A percentile compares a stretch with the other conserved stretches of the same genome.
Conservation (phyloP, 2,113 vertebrate species). For the Condylura cristata region DNA sequence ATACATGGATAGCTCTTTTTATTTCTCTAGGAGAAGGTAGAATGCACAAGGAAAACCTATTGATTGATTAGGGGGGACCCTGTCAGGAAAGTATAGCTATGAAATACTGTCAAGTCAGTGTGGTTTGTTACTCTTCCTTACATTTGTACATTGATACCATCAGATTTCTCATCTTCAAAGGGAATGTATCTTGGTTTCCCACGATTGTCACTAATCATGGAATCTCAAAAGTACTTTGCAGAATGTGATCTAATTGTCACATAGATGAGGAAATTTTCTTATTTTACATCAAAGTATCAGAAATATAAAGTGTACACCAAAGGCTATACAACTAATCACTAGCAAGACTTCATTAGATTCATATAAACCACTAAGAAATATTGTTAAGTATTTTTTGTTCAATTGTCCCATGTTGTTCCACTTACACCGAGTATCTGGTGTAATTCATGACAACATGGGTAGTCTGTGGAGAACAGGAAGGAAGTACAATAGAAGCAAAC, state of each 20-base stretch:
- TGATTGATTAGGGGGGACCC: background rate
- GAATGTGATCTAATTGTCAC: background rate
- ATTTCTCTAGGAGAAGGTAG: background rate
- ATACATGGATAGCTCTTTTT: background rate
- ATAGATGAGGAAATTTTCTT: background rate
- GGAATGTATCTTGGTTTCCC: background rate
- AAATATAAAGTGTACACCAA: background rate
- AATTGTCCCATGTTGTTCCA: background rate
- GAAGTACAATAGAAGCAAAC: background rate
- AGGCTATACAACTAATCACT: background rate
- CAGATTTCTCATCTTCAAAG: background rate
- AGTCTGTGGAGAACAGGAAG: background rate
- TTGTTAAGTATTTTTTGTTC: background rate
- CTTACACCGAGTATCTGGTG: background rate
- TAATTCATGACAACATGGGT: background rate
- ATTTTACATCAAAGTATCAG: background rate
- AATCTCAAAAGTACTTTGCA: slow-evolving; percentile 14
- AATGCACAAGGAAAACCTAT: background rate
- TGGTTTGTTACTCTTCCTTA: background rate
- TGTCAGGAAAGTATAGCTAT: background rate
- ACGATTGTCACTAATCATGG: background rate
- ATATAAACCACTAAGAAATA: background rate
- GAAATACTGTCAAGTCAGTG: background rate
- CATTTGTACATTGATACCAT: background rate
- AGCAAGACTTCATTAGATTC: background rate